These are phyloP conservation scores for Desmodus rotundus DNA, from an alignment of 2,113 vertebrate species.

Conservation along the genomic window DNA sequence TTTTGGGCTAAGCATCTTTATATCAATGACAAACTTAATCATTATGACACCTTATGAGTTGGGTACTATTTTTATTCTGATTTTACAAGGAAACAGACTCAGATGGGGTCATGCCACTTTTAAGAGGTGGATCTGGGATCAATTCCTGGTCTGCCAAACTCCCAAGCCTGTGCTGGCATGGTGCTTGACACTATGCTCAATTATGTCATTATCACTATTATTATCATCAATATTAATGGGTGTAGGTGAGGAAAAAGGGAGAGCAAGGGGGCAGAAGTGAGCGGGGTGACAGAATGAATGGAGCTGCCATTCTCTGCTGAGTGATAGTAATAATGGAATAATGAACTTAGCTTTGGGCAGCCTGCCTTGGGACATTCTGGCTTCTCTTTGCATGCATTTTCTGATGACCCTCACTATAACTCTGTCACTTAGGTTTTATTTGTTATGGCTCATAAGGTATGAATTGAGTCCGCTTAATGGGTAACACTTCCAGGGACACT, in stretches of 20 bases:
- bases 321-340: neutral
- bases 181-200: neutral
- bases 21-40: neutral
- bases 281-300: neutral
- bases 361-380: neutral
- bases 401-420: neutral
- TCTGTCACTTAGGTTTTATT: neutral
- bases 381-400: neutral
- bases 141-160: neutral
- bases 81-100: neutral
- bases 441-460: neutral
- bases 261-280: neutral
- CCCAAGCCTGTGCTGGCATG: neutral
- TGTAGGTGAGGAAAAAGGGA: neutral
- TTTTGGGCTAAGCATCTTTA: neutral
- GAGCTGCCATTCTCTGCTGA: neutral
- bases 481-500: neutral
- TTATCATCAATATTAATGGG: neutral
- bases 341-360: neutral
- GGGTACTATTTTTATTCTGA: neutral
- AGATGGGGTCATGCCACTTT: neutral
- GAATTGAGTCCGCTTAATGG: neutral
- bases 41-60: neutral
- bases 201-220: neutral
- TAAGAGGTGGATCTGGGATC: neutral